These are phyloP conservation scores for Dugesia japonica DNA, from an alignment of 2,888 invertebrate species.

Conservation along the genomic window DNA sequence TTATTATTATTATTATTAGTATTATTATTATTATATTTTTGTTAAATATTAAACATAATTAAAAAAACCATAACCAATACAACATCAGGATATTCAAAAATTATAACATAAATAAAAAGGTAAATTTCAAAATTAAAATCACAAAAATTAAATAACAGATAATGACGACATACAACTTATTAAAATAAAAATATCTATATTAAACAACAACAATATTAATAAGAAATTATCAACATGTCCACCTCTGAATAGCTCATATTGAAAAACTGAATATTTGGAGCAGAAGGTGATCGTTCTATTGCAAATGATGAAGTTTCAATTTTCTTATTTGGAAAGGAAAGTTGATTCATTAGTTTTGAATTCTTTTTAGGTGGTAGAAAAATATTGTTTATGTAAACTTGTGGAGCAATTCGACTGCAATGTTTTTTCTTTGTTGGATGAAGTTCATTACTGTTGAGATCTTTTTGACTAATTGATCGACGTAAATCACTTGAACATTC, in stretches of 20 bases:
- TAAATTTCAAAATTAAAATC: too few species aligned
- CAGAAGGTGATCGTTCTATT: conserved; percentile 64
- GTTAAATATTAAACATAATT: too few species aligned
- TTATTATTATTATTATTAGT: too few species aligned
- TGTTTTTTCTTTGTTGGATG: background rate
- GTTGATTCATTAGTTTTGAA: background rate
- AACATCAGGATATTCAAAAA: too few species aligned
- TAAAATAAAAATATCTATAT: too few species aligned
- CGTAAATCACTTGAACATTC: background rate
- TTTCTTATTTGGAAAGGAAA: background rate
- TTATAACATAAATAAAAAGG: too few species aligned
- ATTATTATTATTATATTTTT: too few species aligned
- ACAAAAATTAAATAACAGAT: too few species aligned
- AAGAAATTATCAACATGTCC: background rate
- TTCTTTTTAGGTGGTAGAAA: background rate
- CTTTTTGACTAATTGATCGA: background rate
- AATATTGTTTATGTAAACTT: background rate
- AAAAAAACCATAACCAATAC: too few species aligned
- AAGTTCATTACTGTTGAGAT: background rate
- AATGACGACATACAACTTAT: too few species aligned
- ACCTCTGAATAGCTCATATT: background rate
- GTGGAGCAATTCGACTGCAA: background rate
- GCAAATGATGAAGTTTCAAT: background rate
- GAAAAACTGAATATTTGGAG: conserved; percentile 82
- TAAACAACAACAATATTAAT: too few species aligned